Base-by-base conservation (phyloP, 2,888 invertebrate genomes). In the Tryphoninae sp. region DNA sequence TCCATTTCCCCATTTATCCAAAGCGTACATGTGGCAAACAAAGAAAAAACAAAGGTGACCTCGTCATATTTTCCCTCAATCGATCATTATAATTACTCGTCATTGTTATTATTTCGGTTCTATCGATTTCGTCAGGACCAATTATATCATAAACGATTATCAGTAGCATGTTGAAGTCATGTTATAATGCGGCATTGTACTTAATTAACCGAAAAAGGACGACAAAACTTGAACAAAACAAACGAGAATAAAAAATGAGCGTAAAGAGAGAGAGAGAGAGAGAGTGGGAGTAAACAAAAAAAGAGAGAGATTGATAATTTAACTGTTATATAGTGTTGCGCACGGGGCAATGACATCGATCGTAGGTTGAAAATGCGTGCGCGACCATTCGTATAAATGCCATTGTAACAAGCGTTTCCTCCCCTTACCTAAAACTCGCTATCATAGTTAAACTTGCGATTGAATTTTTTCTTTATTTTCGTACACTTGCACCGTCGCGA, bases 111-210 rank as follows among this genome's bases (percentile, higher is more conserved):
- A 73, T 75, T 85, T 88, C 80, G 83, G 86, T 87, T 87, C 85
- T 87, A 88, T 86, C 84, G 83, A 59, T 88, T 87, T 86, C 82
- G 87, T 87, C 87, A 88, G 88, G 89, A 89, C 89, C 89, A 89
- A 90, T 87, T 87, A 83, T 85, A 87, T 85, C 85, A 75, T 84
- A 87, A 89, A 87, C 79, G 81, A 88, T 76, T 86, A 86, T 85
- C 81, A 84, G 75, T 88, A 86, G 87, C 85, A 86, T 84, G 86
- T 85, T 85, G 78, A 83, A 77, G 69, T 81, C 85, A 83, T 86
- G 86, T 86, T 87, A 86, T 84, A 84, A 82, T 45, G 87, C 89
- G 87, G 87, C 87, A 87, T 86, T 86, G 86, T 89, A 89, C 87
- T 90, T 87, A 86, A 80, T 33, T 68, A 80, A 84, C 74, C 78